Evolutionary conservation across 2,888 invertebrate genomes (phyloP).

Genomic region (Taenaris catops): DNA sequence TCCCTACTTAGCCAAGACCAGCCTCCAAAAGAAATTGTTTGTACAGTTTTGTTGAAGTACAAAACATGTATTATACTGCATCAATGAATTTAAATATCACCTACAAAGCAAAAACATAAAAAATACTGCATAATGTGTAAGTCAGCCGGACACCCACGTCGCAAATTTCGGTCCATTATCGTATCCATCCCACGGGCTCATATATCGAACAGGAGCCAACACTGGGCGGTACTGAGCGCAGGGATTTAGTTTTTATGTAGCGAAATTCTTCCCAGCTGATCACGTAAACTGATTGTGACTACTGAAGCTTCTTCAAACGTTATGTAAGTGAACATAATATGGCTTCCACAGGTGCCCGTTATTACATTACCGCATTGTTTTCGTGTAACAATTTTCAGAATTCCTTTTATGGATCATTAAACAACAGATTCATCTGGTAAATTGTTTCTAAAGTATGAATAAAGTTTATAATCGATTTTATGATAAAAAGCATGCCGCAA

Average conservation of each 20-base stretch:
- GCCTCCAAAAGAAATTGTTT: slow-evolving; percentile 32
- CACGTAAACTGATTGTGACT: slow-evolving; percentile 33
- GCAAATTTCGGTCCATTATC: slow-evolving; percentile 59
- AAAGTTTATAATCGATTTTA: slow-evolving; percentile 4
- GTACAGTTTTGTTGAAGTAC: slow-evolving; percentile 52
- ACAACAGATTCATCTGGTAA: slow-evolving; percentile 1
- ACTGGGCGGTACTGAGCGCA: slow-evolving; percentile 48
- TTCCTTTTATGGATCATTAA: slow-evolving; percentile 8
- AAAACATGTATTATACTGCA: slow-evolving; percentile 56
- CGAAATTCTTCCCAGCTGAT: slow-evolving; percentile 51
- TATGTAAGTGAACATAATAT: slow-evolving; percentile 16
- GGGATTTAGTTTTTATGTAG: slow-evolving; percentile 53
- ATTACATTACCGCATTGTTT: slow-evolving; percentile 5
- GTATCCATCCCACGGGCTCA: slow-evolving; percentile 65
- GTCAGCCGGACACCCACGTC: slow-evolving; percentile 69
- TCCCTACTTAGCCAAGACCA: slow-evolving; percentile 10
- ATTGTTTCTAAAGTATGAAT: slow-evolving; percentile 6
- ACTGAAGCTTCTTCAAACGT: slow-evolving; percentile 16
- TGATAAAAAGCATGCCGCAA: slow-evolving; percentile 5
- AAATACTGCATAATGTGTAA: slow-evolving; percentile 57
- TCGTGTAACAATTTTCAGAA: slow-evolving; percentile 2
- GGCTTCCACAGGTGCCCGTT: slow-evolving; percentile 18
- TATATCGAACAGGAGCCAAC: slow-evolving; percentile 62
- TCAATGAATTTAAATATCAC: slow-evolving; percentile 45
- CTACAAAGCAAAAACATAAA: slow-evolving; percentile 39